Percentiles rank a stretch among this genome's conserved stretches.
phyloP scores from a whole-genome alignment of 2,888 invertebrate species.

The Eupeodes luniger region DNA sequence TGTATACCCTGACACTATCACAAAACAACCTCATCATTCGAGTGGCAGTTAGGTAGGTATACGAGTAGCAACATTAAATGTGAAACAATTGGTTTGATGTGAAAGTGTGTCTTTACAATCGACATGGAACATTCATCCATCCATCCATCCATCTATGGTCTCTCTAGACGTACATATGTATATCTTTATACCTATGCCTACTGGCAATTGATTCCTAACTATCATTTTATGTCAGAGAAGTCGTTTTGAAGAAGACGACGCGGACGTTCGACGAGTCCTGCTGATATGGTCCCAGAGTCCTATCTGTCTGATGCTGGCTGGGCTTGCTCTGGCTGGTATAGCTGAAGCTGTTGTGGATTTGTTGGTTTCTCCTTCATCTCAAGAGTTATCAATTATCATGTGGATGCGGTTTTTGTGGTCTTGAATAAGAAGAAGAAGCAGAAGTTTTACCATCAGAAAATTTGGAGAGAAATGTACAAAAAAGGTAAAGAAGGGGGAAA shows the following conservation, averaged over 20 bases:
- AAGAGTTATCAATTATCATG: slow-evolving; percentile 60
- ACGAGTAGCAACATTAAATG: slow-evolving; percentile 49
- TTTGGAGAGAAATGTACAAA: slow-evolving; percentile 15
- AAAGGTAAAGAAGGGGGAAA: background rate
- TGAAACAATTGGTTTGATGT: slow-evolving; percentile 61
- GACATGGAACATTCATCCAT: slow-evolving; percentile 38
- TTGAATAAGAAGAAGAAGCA: slow-evolving; percentile 1
- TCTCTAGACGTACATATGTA: too few relatives aligned
- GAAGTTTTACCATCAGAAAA: slow-evolving; percentile 18
- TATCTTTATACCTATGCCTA: background rate
- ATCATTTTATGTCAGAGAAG: slow-evolving; percentile 23
- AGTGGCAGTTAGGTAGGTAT: background rate
- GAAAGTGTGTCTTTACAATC: slow-evolving; percentile 34
- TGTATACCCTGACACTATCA: slow-evolving; percentile 31
- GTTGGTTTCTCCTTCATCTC: slow-evolving; percentile 29
- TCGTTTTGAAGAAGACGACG: background rate
- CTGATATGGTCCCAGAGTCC: background rate
- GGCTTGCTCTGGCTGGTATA: background rate
- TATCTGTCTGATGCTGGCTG: background rate
- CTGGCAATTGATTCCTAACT: slow-evolving; percentile 40
- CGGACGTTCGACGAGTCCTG: background rate
- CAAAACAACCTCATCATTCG: slow-evolving; percentile 7
- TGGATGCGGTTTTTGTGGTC: slow-evolving; percentile 49
- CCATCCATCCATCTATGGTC: slow-evolving; percentile 7
- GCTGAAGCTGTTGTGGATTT: slow-evolving; percentile 3